A percentile compares a stretch with the other conserved stretches of the same genome.
These are phyloP conservation scores for Drosophila albomicans DNA, from an alignment of 1,140 invertebrate species.

Conservation along the genomic window DNA sequence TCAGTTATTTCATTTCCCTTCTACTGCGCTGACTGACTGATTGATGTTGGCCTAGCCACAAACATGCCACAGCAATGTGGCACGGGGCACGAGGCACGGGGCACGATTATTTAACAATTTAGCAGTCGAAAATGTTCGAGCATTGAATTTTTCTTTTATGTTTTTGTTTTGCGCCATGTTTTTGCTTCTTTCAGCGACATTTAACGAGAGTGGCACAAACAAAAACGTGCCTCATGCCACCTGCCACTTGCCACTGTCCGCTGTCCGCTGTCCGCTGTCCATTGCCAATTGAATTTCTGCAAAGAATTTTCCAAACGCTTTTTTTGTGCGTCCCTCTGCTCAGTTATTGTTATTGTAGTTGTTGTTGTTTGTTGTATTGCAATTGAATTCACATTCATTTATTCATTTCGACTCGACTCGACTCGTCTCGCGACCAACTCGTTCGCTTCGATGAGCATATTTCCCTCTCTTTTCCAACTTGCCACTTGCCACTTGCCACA, in stretches of 20 bases:
- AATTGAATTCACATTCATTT: constrained; percentile 81
- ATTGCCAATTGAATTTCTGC: constrained; percentile 72
- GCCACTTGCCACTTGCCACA: constrained; percentile 40
- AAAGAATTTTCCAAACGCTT: constrained; percentile 47
- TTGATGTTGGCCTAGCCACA: constrained; percentile 75
- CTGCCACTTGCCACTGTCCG: neutral
- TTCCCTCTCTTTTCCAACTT: constrained; percentile 34
- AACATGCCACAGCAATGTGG: constrained; percentile 62
- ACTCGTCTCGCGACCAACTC: constrained; percentile 21
- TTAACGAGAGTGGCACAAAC: constrained; percentile 44
- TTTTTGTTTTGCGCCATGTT: constrained; percentile 12
- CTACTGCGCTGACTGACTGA: constrained; percentile 40
- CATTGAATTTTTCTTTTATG: constrained; percentile 24
- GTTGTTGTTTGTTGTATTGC: constrained; percentile 44
- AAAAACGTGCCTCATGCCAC: neutral
- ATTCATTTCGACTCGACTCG: constrained; percentile 56
- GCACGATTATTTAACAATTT: constrained; percentile 82
- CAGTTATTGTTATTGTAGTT: too few species aligned
- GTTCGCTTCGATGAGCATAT: constrained; percentile 60
- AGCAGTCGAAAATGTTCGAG: constrained; percentile 59
- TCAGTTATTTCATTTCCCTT: constrained; percentile 73
- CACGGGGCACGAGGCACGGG: neutral
- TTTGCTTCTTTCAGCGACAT: constrained; percentile 43
- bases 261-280: neutral
- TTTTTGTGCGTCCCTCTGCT: constrained; percentile 9